A percentile compares a stretch with the other conserved stretches of the same genome.
Conservation (phyloP, 2,888 invertebrate genomes). For the Tigriopus californicus region DNA sequence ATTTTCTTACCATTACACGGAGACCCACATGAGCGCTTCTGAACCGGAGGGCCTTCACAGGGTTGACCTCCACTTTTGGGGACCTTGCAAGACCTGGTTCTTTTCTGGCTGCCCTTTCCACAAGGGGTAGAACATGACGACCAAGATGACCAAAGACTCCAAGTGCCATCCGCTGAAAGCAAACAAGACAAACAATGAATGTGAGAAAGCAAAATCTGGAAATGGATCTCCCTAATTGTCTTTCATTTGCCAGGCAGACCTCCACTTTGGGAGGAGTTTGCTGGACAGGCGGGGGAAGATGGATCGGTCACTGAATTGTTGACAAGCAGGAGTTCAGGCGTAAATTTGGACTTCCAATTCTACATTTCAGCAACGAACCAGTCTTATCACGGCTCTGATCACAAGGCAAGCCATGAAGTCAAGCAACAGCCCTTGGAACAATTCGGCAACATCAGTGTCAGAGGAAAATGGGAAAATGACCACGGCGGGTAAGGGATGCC, state of each 20-base stretch:
- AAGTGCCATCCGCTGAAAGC: slow-evolving; percentile 33
- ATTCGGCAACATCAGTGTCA: too few relatives aligned
- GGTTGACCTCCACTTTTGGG: slow-evolving; percentile 76
- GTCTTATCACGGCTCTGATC: too few relatives aligned
- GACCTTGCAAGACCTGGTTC: slow-evolving; percentile 61
- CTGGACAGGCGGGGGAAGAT: not conserved
- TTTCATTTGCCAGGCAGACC: not conserved
- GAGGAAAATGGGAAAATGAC: too few relatives aligned
- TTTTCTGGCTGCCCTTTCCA: slow-evolving; percentile 57
- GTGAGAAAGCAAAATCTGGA: not conserved
- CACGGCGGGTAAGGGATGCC: too few relatives aligned
- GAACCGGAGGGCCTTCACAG: slow-evolving; percentile 61
- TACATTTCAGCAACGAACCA: too few relatives aligned
- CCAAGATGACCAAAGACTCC: slow-evolving; percentile 41
- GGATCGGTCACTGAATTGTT: not conserved
- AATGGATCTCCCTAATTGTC: too few relatives aligned
- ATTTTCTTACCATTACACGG: too few relatives aligned
- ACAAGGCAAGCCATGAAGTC: too few relatives aligned
- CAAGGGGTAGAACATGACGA: slow-evolving; percentile 37
- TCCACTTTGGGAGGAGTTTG: not conserved
- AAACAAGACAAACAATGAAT: slow-evolving; percentile 7
- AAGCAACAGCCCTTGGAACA: too few relatives aligned
- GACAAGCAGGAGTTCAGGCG: not conserved
- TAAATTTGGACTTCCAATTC: not conserved
- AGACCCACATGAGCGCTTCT: slow-evolving; percentile 53